Percentiles rank a stretch among this genome's conserved stretches.
phyloP scores from a whole-genome alignment of 2,797 vertebrate species.

The Lateolabrax maculatus region DNA sequence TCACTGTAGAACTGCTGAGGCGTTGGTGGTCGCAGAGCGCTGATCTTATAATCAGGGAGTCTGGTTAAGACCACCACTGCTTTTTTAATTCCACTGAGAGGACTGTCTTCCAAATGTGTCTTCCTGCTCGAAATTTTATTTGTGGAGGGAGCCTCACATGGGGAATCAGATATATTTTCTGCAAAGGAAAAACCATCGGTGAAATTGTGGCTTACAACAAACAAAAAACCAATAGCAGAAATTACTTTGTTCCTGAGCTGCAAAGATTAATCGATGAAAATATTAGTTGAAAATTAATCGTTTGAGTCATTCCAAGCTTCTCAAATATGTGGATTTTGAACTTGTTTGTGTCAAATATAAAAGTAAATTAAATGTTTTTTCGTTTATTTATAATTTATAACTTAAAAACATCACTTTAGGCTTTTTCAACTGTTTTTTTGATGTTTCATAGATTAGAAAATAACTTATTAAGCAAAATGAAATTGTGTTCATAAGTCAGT shows the following conservation, averaged over 20 bases:
- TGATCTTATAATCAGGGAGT: constrained; percentile 67
- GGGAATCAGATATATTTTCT: constrained; percentile 44
- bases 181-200: not conserved
- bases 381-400: not conserved
- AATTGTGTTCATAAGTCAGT: too few relatives aligned
- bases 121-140: constrained; percentile 30
- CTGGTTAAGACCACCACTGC: constrained; percentile 71
- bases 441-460: too few relatives aligned
- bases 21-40: constrained; percentile 57
- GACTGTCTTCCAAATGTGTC: constrained; percentile 1
- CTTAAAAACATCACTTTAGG: not conserved
- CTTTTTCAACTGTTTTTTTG: too few relatives aligned
- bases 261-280: not conserved
- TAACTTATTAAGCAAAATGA: too few relatives aligned
- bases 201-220: not conserved
- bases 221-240: not conserved
- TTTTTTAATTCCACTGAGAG: constrained; percentile 30
- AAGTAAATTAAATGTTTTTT: not conserved
- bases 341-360: not conserved
- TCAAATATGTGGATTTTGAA: too few relatives aligned
- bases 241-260: too few relatives aligned
- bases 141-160: constrained; percentile 13
- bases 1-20: constrained; percentile 74
- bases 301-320: not conserved
- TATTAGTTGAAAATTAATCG: too few relatives aligned